These are phyloP conservation scores for Celastrina argiolus DNA, from an alignment of 2,888 invertebrate genomes.

Conservation along the genomic window DNA sequence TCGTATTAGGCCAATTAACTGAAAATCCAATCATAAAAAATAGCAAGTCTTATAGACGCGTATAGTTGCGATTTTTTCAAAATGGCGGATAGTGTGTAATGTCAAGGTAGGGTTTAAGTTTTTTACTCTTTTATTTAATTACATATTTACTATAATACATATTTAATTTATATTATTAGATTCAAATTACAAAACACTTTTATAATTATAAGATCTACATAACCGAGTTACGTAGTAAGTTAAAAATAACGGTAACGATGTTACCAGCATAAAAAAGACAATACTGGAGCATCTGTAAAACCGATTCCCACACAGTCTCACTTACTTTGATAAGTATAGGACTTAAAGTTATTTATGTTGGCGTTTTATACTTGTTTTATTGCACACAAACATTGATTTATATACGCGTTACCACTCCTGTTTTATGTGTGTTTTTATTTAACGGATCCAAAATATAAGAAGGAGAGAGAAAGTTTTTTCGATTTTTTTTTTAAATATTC, in stretches of 20 bases:
- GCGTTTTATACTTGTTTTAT: slow-evolving; percentile 19
- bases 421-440: slow-evolving; percentile 20
- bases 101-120: too few species aligned
- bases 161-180: too few species aligned
- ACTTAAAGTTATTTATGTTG: slow-evolving; percentile 20
- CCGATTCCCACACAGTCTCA: slow-evolving; percentile 20
- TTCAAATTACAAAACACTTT: not conserved
- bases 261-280: not conserved
- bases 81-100: too few species aligned
- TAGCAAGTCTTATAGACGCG: too few species aligned
- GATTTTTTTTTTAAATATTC: not conserved
- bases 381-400: slow-evolving; percentile 20
- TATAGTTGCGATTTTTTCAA: too few species aligned
- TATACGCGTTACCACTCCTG: slow-evolving; percentile 17
- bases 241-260: not conserved
- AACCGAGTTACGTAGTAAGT: not conserved
- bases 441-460: not conserved
- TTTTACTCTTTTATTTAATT: too few species aligned
- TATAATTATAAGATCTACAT: not conserved
- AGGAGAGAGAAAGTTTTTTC: not conserved
- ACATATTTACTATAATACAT: too few species aligned
- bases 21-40: too few species aligned
- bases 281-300: slow-evolving; percentile 10
- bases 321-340: slow-evolving; percentile 21
- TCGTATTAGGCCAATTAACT: too few species aligned